Conservation (phyloP, 1,140 invertebrate genomes). For the Macrobrachium rosenbergii region DNA sequence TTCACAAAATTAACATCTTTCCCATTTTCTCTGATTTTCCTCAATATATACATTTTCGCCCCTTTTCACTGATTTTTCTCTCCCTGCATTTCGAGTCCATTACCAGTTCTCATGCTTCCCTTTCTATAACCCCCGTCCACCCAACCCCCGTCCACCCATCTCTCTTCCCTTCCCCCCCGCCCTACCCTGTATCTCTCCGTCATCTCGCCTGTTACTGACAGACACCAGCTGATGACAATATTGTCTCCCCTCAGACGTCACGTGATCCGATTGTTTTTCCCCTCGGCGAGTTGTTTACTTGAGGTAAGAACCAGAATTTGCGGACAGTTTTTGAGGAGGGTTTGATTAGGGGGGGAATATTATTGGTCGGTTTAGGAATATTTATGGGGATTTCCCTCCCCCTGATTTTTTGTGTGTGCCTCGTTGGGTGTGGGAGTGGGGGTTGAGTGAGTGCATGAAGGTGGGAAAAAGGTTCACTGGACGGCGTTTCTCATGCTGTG, state of each 20-base stretch:
- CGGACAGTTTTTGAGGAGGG: too few species aligned
- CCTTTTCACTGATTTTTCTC: neutral
- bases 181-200: neutral
- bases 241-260: constrained; percentile 9
- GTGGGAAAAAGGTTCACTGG: too few species aligned
- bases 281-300: constrained; percentile 8
- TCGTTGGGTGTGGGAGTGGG: too few species aligned
- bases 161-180: neutral
- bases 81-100: neutral
- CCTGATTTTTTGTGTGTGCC: too few species aligned
- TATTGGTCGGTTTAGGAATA: too few species aligned
- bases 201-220: constrained; percentile 3
- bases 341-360: too few species aligned
- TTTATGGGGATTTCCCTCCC: too few species aligned
- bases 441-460: too few species aligned
- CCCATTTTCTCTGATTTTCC: neutral
- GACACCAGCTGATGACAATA: constrained; percentile 27
- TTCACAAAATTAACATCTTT: neutral
- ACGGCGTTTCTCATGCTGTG: too few species aligned
- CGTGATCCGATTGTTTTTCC: constrained; percentile 14
- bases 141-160: neutral
- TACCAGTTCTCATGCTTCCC: constrained; percentile 5
- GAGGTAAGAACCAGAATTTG: neutral
- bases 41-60: neutral
- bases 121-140: neutral